A percentile compares a stretch with the other conserved stretches of the same genome.
These are phyloP conservation scores for Ancistrus triradiatus DNA, from an alignment of 2,113 vertebrate species.

Conservation along the genomic window DNA sequence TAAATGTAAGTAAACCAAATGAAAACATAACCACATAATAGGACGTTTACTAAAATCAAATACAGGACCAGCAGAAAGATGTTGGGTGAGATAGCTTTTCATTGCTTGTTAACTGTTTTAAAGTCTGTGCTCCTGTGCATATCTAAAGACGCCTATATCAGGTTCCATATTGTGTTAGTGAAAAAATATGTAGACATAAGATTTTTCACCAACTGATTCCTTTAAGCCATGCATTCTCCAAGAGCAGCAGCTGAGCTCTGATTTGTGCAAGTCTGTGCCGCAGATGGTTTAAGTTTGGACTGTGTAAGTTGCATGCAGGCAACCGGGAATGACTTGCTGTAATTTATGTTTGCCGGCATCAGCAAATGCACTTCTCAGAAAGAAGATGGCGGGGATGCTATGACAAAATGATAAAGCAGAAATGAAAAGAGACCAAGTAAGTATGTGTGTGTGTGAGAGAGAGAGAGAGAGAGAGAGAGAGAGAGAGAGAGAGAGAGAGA, in stretches of 20 bases:
- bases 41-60: no score
- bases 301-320: constrained; percentile 23
- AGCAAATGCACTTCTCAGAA: constrained; percentile 48
- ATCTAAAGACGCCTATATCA: no score
- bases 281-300: constrained; percentile 28
- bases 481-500: constrained; percentile 17
- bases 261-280: constrained; percentile 16
- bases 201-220: no score
- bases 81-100: no score
- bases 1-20: no score
- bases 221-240: no score
- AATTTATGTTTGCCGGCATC: constrained; percentile 53
- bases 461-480: constrained; percentile 41
- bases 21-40: no score
- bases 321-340: constrained; percentile 31
- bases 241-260: constrained; percentile 18
- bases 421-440: constrained; percentile 54
- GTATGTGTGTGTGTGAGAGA: constrained; percentile 26
- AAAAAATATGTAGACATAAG: no score
- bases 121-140: no score
- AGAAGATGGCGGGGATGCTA: constrained; percentile 36
- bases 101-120: no score
- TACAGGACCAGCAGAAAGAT: no score
- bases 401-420: constrained; percentile 44
- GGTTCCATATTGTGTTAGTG: no score